Evolutionary conservation across 2,888 invertebrate species (phyloP), one percentile per base, ranked within the genome.

Genomic region (Zelleria hepariella): DNA sequence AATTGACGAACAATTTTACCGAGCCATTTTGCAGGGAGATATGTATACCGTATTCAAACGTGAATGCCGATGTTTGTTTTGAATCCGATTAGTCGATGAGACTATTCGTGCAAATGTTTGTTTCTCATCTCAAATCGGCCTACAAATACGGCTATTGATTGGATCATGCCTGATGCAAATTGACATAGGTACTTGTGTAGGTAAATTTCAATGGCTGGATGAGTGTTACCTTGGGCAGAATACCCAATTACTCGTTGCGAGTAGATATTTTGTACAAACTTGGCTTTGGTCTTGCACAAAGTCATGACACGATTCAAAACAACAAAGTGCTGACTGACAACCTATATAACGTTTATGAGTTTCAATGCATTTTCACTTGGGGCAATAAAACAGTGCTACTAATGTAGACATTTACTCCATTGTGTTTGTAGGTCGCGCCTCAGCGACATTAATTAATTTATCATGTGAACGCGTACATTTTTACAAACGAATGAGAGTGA

Each of bases 401-500:
- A 49, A 21, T 49, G 18, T 18, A 51, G 20, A 51, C 49, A 18
- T 20, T n/a, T 15, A 10, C 10, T 42, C 7, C 49, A 49, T 49
- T 49, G 49, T 20, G 18, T 5, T 49, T 21, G 18, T 7, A 18
- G 7, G 49, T 7, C 69, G 67, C 68, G 68, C 64, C 66, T 62
- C 60, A 51, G 61, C 58, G 61, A 54, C 53, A 58, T 60, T 42
- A 64, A 71, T 73, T 73, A 71, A 73, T 71, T 72, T 76, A 76
- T 71, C 74, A 72, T 75, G 75, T 75, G 74, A 78, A 76, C 72
- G 69, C 66, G 65, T 76, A 72, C 73, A 68, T 64, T 47, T 67
- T 66, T 67, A 71, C 72, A 73, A 82, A 81, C 78, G 73, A 80
- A 78, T 77, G 80, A 68, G 74, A 78, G 80, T 76, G 77, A 70